phyloP scores from a whole-genome alignment of 2,797 vertebrate species.

The Sorex maritimensis region DNA sequence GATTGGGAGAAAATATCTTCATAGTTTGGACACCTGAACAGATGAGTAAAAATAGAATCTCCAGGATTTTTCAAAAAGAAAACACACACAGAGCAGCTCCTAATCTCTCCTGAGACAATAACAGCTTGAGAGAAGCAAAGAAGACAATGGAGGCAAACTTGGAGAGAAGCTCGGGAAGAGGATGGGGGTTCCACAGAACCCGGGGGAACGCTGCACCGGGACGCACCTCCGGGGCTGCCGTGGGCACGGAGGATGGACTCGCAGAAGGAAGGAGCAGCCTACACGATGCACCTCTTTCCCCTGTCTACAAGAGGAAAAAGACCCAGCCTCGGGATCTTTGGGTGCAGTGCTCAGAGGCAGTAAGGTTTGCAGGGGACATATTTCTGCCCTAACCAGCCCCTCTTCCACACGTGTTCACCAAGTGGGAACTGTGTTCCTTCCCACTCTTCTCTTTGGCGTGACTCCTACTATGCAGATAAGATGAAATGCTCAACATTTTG shows the following conservation, averaged over 20 bases:
- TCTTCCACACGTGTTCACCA: background rate
- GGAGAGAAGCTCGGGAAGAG: background rate
- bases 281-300: background rate
- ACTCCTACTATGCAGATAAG: background rate
- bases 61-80: slow-evolving; percentile 17
- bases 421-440: too few species aligned
- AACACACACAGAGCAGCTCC: background rate
- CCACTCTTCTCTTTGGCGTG: background rate
- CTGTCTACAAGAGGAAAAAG: background rate
- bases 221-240: background rate
- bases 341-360: rapidly evolving
- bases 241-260: background rate
- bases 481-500: background rate
- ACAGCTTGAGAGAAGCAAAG: background rate
- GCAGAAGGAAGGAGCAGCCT: background rate
- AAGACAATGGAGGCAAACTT: background rate
- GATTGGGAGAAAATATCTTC: slow-evolving; percentile 74
- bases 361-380: background rate
- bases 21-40: slow-evolving; percentile 75
- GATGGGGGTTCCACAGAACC: too few species aligned
- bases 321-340: background rate
- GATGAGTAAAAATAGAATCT: slow-evolving; percentile 77
- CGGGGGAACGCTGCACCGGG: too few species aligned
- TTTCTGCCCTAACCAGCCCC: background rate
- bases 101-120: slow-evolving; percentile 28